A percentile compares a stretch with the other conserved stretches of the same genome.
These are phyloP conservation scores for Bubo bubo DNA, from an alignment of 2,113 vertebrate species.

Conservation along the genomic window DNA sequence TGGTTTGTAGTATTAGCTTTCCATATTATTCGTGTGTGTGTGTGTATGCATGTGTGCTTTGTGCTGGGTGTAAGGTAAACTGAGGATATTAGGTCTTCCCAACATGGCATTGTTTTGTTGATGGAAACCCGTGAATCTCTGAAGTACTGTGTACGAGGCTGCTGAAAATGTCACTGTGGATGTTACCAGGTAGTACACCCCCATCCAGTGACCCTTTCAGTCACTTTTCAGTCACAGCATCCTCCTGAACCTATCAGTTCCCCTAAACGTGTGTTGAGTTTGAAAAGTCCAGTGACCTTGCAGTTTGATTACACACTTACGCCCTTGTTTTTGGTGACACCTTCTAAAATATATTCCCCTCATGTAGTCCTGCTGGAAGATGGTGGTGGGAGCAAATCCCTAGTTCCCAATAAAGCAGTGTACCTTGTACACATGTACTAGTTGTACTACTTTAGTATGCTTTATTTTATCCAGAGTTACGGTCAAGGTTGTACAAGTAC, in stretches of 20 bases:
- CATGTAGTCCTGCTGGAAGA: not conserved
- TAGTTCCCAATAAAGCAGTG: not conserved
- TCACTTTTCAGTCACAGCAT: not conserved
- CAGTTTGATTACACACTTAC: not conserved
- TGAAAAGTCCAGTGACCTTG: not conserved
- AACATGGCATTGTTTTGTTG: accelerated
- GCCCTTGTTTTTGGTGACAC: not conserved
- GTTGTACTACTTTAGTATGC: not conserved
- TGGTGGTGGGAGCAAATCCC: not conserved
- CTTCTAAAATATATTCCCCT: not conserved
- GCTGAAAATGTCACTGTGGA: not conserved
- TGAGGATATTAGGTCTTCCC: not conserved
- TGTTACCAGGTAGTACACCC: not conserved
- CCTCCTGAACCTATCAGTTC: not conserved
- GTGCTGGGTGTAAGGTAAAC: not conserved
- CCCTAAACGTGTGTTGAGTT: not conserved
- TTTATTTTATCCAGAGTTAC: not conserved
- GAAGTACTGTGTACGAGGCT: not conserved
- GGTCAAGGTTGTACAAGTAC: not conserved
- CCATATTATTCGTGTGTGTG: accelerated
- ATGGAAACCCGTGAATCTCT: not conserved
- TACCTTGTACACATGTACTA: not conserved
- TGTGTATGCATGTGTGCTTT: not conserved
- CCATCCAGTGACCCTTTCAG: not conserved
- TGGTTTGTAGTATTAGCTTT: not conserved